A percentile compares a stretch with the other conserved stretches of the same genome.
Evolutionary conservation across 2,113 vertebrate genomes (phyloP).

Genomic region (Sminthopsis crassicaudata): DNA sequence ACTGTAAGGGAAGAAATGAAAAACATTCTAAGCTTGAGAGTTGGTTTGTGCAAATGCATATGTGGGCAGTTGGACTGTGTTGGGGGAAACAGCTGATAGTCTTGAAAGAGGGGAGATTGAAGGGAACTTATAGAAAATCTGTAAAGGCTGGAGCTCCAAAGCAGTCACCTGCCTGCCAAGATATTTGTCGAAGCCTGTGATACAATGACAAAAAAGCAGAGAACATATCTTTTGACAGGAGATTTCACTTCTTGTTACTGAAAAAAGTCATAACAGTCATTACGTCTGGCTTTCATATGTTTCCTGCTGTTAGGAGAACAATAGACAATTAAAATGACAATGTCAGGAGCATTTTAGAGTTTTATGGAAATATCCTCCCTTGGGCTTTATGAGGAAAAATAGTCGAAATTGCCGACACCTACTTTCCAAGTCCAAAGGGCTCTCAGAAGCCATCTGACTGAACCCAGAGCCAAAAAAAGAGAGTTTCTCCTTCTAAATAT

Average conservation of each 20-base stretch:
- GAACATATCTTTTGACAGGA: constrained; percentile 59
- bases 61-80: background rate
- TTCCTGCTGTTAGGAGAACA: constrained; percentile 64
- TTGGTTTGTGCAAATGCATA: background rate
- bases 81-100: background rate
- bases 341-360: constrained; percentile 43
- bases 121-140: background rate
- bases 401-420: background rate
- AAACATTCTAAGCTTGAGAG: background rate
- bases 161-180: constrained; percentile 11
- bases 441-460: background rate
- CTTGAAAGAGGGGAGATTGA: background rate
- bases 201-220: constrained; percentile 42
- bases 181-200: constrained; percentile 34
- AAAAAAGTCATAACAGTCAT: constrained; percentile 63
- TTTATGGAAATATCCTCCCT: constrained; percentile 53
- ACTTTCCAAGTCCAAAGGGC: background rate
- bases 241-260: constrained; percentile 56
- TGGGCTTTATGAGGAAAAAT: constrained; percentile 47
- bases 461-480: background rate
- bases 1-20: background rate
- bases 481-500: background rate
- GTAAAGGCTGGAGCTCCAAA: background rate
- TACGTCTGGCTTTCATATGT: constrained; percentile 50
- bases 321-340: constrained; percentile 54